A percentile compares a stretch with the other conserved stretches of the same genome.
phyloP scores from a whole-genome alignment of 2,113 vertebrate genomes.

The Oncorhynchus kisutch region DNA sequence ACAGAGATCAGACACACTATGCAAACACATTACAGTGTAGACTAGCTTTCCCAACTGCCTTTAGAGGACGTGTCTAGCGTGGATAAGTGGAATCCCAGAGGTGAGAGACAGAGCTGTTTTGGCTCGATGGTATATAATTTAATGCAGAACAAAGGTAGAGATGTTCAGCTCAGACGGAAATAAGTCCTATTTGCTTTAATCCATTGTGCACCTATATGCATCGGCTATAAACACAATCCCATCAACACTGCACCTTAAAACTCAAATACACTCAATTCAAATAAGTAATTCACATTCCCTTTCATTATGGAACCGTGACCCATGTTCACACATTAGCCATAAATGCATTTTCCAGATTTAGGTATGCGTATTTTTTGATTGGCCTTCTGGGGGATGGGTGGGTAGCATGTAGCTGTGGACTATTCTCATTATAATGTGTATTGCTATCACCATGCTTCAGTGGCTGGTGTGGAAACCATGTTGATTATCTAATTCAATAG shows the following conservation, averaged over 20 bases:
- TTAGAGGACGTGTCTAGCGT: background rate
- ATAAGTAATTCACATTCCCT: constrained; percentile 65
- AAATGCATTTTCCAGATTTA: constrained; percentile 50
- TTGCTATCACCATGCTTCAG: constrained; percentile 40
- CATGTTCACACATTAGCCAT: constrained; percentile 65
- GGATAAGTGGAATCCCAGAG: constrained; percentile 49
- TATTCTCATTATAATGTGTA: constrained; percentile 54
- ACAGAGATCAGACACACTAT: background rate
- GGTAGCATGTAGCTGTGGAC: constrained; percentile 39
- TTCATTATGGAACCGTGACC: constrained; percentile 59
- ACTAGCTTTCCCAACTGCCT: background rate
- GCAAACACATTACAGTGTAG: background rate
- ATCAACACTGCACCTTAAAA: constrained; percentile 55
- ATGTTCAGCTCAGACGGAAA: constrained; percentile 56
- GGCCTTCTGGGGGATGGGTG: constrained; percentile 40
- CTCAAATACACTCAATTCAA: constrained; percentile 59
- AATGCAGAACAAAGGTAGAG: constrained; percentile 60
- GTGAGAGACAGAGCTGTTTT: constrained; percentile 40
- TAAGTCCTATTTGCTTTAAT: constrained; percentile 67
- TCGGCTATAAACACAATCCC: constrained; percentile 59
- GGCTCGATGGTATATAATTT: constrained; percentile 31
- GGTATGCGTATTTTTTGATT: constrained; percentile 49
- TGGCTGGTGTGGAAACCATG: constrained; percentile 36
- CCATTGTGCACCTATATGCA: constrained; percentile 64
- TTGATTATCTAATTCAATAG: constrained; percentile 56